These are phyloP conservation scores for Beris chalybata DNA, from an alignment of 2,888 invertebrate genomes.

Conservation along the genomic window DNA sequence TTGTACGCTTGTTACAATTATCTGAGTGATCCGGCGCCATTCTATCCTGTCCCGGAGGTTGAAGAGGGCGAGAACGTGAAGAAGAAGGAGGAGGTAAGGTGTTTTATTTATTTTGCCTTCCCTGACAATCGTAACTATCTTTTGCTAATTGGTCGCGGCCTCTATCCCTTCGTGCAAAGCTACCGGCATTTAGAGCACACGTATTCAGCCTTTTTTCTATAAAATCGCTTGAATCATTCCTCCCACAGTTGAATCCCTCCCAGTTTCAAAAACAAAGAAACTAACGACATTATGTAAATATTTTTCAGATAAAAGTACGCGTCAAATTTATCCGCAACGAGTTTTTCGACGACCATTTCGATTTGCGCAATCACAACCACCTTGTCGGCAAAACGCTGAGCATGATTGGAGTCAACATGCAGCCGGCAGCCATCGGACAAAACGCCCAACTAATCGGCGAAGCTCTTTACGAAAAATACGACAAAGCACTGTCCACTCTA, in stretches of 20 bases:
- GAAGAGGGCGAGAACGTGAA: conserved; percentile 54
- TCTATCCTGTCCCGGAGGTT: conserved; percentile 37
- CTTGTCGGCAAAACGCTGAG: conserved; percentile 82
- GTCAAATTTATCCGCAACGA: conserved; percentile 79
- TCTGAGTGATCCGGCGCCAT: conserved; percentile 57
- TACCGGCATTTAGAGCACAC: too few relatives aligned
- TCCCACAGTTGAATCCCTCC: too few relatives aligned
- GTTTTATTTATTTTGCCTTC: too few relatives aligned
- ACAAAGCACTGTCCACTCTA: conserved; percentile 52
- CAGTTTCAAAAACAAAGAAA: too few relatives aligned
- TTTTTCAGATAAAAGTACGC: conserved; percentile 66
- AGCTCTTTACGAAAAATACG: conserved; percentile 68
- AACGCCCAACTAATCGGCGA: conserved; percentile 69
- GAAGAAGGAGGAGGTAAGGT: conserved; percentile 37
- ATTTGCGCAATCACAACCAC: conserved; percentile 70
- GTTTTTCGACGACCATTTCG: conserved; percentile 88
- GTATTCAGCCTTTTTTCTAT: too few relatives aligned
- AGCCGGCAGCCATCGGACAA: conserved; percentile 54
- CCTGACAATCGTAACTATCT: too few relatives aligned
- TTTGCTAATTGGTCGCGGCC: too few relatives aligned
- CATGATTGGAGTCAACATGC: conserved; percentile 59
- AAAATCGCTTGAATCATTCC: too few relatives aligned
- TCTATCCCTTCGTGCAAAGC: too few relatives aligned
- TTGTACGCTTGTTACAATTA: conserved; percentile 77
- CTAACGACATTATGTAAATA: not conserved